Conservation (phyloP, 2,888 invertebrate species). For the Ptilodon capucinus region DNA sequence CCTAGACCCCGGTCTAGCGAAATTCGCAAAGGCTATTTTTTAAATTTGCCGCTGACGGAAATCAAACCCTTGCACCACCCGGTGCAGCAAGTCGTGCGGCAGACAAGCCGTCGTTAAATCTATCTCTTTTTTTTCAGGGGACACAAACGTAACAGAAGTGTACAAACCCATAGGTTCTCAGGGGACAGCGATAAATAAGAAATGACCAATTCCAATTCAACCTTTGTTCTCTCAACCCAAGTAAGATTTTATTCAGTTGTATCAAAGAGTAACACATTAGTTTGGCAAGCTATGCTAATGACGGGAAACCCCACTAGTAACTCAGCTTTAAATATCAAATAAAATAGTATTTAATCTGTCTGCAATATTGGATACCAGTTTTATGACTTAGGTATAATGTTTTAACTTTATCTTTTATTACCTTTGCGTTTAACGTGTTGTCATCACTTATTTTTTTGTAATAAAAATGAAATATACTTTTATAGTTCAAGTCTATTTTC, state of each 20-base stretch:
- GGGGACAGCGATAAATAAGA: neutral
- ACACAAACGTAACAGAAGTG: neutral
- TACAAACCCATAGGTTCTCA: neutral
- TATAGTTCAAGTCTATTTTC: neutral
- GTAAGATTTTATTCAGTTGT: neutral
- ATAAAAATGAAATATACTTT: neutral
- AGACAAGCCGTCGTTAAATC: neutral
- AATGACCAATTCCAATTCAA: neutral
- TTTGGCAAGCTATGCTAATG: neutral
- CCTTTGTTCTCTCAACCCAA: neutral
- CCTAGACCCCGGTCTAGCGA: no score
- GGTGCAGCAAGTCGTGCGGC: neutral
- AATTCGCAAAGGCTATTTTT: no score
- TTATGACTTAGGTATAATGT: neutral
- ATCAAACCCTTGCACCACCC: neutral
- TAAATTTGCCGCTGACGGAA: no score
- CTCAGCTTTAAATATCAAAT: neutral
- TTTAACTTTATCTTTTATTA: neutral
- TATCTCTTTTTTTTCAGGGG: neutral
- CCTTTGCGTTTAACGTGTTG: neutral
- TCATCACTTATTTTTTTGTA: neutral
- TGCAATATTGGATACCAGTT: neutral
- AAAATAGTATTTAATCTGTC: neutral
- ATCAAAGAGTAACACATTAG: neutral
- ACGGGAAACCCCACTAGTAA: neutral